Percentiles rank a stretch among this genome's conserved stretches.
Evolutionary conservation across 2,888 invertebrate genomes (phyloP).

Genomic region (Melinaea menophilus): DNA sequence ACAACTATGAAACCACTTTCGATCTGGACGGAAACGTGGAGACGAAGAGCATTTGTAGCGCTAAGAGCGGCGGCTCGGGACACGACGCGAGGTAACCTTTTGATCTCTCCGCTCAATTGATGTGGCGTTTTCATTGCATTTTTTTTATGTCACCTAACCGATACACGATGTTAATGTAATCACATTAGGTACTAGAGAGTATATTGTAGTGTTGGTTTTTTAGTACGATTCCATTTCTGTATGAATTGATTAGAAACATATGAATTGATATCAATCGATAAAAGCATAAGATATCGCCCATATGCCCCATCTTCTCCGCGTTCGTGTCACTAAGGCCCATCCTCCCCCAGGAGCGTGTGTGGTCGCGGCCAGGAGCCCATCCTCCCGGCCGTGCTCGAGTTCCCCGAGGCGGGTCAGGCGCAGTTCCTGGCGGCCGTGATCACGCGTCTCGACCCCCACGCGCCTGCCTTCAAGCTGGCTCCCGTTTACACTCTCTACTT

Average conservation of each 20-base stretch:
- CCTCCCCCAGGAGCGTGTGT: slow-evolving; percentile 44
- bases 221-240: neutral
- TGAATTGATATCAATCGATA: too few species aligned
- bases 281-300: too few species aligned
- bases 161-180: neutral
- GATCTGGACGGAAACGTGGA: slow-evolving; percentile 95
- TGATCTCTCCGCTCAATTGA: slow-evolving; percentile 8
- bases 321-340: neutral
- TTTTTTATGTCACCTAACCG: neutral
- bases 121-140: slow-evolving; percentile 1
- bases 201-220: neutral
- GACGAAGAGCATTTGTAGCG: slow-evolving; percentile 91
- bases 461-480: slow-evolving; percentile 95
- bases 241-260: neutral
- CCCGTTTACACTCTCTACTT: slow-evolving; percentile 98
- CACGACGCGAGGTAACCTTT: slow-evolving; percentile 85
- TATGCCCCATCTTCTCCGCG: neutral
- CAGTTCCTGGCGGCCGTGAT: slow-evolving; percentile 93
- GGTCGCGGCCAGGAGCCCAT: slow-evolving; percentile 88
- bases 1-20: slow-evolving; percentile 90
- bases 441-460: slow-evolving; percentile 91
- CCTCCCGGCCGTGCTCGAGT: slow-evolving; percentile 95
- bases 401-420: slow-evolving; percentile 96
- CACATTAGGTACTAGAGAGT: neutral
- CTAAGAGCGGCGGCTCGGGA: slow-evolving; percentile 86